These are phyloP conservation scores for Tribolium castaneum DNA, from an alignment of 1,140 invertebrate species.

Conservation along the genomic window DNA sequence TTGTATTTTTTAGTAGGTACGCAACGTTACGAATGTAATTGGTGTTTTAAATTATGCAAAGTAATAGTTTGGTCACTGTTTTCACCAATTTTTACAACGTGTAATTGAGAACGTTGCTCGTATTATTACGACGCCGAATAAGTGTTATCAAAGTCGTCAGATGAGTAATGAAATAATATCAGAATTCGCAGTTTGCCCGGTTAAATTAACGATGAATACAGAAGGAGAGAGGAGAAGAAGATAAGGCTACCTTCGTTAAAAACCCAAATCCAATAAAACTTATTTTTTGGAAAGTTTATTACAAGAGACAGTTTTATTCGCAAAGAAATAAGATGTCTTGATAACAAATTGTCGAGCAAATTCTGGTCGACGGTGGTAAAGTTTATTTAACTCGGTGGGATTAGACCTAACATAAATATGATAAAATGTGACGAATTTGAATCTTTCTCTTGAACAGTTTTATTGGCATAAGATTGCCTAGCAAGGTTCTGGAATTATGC, in stretches of 20 bases:
- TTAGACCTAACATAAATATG: conserved; percentile 40
- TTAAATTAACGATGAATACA: too few species aligned
- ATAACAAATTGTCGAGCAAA: conserved; percentile 41
- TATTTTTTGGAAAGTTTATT: conserved; percentile 33
- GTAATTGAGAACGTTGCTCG: too few species aligned
- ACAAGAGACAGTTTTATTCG: conserved; percentile 32
- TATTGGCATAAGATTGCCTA: conserved; percentile 38
- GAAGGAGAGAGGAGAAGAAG: not conserved
- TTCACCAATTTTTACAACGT: too few species aligned
- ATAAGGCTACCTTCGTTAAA: not conserved
- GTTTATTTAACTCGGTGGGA: conserved; percentile 38
- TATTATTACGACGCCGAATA: too few species aligned
- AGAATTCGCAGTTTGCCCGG: too few species aligned
- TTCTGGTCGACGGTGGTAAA: conserved; percentile 17
- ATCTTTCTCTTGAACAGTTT: conserved; percentile 37
- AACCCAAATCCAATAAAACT: conserved; percentile 16
- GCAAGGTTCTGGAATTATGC: conserved; percentile 29
- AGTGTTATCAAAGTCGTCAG: too few species aligned
- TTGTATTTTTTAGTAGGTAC: too few species aligned
- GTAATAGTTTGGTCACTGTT: too few species aligned
- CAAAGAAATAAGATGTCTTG: conserved; percentile 39
- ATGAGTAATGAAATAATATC: too few species aligned
- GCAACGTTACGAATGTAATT: too few species aligned
- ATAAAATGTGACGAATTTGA: conserved; percentile 42
- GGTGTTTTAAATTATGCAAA: too few species aligned